A percentile compares a stretch with the other conserved stretches of the same genome.
These are phyloP conservation scores for Martes martes DNA, from an alignment of 2,113 vertebrate genomes.

Conservation along the genomic window DNA sequence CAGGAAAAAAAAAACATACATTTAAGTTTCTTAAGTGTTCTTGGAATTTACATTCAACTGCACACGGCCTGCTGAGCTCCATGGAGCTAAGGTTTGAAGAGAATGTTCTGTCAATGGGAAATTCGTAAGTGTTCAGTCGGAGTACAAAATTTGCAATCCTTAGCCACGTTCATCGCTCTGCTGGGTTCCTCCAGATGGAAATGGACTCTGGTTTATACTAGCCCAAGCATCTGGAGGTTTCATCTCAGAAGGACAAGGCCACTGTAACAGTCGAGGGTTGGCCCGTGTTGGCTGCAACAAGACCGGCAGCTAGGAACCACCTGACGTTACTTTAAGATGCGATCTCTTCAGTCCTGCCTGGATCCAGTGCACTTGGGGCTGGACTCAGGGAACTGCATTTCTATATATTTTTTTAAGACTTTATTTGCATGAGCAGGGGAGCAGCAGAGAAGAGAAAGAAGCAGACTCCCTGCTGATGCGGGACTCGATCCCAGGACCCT, in stretches of 20 bases:
- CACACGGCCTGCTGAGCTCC: background rate
- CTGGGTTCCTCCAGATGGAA: background rate
- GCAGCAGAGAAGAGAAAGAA: background rate
- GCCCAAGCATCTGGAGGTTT: background rate
- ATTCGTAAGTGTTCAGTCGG: background rate
- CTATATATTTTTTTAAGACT: background rate
- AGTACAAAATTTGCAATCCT: background rate
- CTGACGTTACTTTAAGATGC: background rate
- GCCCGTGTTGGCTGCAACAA: background rate
- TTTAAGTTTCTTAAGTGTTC: conserved; percentile 10
- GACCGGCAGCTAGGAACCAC: background rate
- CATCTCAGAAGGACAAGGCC: background rate
- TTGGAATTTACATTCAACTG: conserved; percentile 14
- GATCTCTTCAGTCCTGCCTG: background rate
- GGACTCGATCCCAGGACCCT: background rate
- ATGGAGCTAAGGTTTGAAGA: background rate
- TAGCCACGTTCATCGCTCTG: background rate
- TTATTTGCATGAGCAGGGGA: background rate
- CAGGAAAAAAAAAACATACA: background rate
- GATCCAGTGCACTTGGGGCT: background rate
- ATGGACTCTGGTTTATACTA: background rate
- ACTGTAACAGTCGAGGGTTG: background rate
- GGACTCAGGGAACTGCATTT: background rate
- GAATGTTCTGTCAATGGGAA: background rate
- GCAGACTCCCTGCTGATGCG: background rate